Percentiles rank a stretch among this genome's conserved stretches.
Evolutionary conservation across 1,140 invertebrate species (phyloP).

Genomic region (Muscidifurax raptorellus): DNA sequence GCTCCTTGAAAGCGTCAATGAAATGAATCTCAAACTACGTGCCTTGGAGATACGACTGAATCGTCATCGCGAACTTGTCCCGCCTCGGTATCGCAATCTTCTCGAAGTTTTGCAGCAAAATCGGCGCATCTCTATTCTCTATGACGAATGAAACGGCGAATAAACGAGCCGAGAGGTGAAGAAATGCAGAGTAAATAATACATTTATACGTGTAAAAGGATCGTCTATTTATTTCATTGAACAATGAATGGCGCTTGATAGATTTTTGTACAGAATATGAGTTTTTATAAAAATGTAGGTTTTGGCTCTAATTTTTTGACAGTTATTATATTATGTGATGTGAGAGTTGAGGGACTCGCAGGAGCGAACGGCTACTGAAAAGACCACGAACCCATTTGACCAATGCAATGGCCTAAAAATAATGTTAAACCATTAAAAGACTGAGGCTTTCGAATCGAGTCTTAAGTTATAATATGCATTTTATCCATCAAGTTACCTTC

Average conservation of each 20-base stretch:
- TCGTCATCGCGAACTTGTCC: constrained; percentile 68
- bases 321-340: constrained; percentile 30
- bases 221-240: constrained; percentile 46
- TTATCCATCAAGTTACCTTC: constrained; percentile 76
- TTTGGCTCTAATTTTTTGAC: constrained; percentile 47
- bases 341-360: constrained; percentile 20
- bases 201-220: constrained; percentile 42
- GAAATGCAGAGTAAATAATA: not conserved
- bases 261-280: constrained; percentile 50
- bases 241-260: constrained; percentile 42
- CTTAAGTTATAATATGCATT: not conserved
- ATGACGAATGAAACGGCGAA: constrained; percentile 14
- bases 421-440: constrained; percentile 27
- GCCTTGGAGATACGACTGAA: constrained; percentile 72
- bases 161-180: not conserved
- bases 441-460: not conserved
- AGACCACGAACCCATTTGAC: constrained; percentile 85
- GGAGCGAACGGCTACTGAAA: constrained; percentile 71
- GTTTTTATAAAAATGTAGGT: constrained; percentile 52
- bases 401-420: constrained; percentile 80
- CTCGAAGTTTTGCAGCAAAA: constrained; percentile 54
- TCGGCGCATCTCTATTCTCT: constrained; percentile 41
- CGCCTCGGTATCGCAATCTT: constrained; percentile 63
- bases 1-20: constrained; percentile 68
- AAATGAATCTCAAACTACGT: constrained; percentile 68